A percentile compares a stretch with the other conserved stretches of the same genome.
Evolutionary conservation across 2,113 vertebrate genomes (phyloP).

Genomic region (Sapajus apella): DNA sequence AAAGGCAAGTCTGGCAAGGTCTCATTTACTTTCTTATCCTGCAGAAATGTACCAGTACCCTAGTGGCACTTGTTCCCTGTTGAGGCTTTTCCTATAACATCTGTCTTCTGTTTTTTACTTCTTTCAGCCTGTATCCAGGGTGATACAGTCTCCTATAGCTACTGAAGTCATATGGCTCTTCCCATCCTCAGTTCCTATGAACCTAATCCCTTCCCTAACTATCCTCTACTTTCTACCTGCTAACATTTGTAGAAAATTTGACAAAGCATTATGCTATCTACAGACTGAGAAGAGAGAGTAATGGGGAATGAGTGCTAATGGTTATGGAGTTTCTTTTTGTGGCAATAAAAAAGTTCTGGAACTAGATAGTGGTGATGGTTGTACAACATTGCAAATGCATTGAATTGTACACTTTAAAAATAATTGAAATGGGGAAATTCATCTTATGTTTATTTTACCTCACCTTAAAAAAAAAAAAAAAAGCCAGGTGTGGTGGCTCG

Average conservation of each 20-base stretch:
- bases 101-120: not conserved
- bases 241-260: not conserved
- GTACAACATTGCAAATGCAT: not conserved
- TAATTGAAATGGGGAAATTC: not conserved
- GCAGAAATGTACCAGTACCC: not conserved
- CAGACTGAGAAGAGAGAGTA: not conserved
- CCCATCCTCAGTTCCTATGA: not conserved
- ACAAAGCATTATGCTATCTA: not conserved
- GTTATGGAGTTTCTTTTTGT: not conserved
- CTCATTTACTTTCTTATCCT: not conserved
- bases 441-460: not conserved
- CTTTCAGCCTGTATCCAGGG: not conserved
- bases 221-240: not conserved
- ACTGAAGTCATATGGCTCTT: not conserved
- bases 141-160: not conserved
- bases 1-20: not conserved
- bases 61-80: not conserved
- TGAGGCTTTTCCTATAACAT: not conserved
- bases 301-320: not conserved
- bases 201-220: not conserved
- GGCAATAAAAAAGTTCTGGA: not conserved
- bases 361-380: not conserved
- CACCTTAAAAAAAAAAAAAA: not conserved
- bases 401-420: not conserved
- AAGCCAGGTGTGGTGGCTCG: too few species aligned